Percentiles rank a stretch among this genome's conserved stretches.
Evolutionary conservation across 1,140 invertebrate genomes (phyloP).

Genomic region (Drosophila tristis): DNA sequence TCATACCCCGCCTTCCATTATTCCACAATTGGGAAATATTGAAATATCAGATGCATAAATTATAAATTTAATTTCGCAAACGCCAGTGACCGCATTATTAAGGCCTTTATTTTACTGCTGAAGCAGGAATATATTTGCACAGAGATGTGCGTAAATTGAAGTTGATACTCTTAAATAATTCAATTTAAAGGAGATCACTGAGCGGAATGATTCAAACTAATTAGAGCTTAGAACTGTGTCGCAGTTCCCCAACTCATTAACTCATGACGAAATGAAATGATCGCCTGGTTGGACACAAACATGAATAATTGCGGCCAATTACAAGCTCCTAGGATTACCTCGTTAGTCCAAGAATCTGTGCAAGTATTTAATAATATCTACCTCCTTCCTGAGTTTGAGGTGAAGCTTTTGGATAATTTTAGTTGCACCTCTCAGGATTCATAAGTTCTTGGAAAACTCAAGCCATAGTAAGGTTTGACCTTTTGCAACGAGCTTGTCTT

Average conservation of each 20-base stretch:
- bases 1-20: constrained; percentile 20
- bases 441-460: no score
- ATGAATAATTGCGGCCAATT: no score
- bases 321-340: no score
- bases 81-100: constrained; percentile 35
- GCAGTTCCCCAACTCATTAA: constrained; percentile 14
- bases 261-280: constrained; percentile 28
- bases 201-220: neutral
- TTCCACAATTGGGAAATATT: constrained; percentile 20
- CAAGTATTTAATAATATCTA: constrained; percentile 1
- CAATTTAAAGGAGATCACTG: neutral
- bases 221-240: neutral
- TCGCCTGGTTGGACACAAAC: constrained; percentile 17
- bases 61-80: constrained; percentile 65
- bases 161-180: constrained; percentile 14
- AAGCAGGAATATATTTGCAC: neutral
- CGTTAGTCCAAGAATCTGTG: neutral
- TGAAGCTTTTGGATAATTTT: no score
- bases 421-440: no score
- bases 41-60: constrained; percentile 54
- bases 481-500: no score
- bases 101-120: constrained; percentile 19
- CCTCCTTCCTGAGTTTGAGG: no score
- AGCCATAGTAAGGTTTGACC: no score
- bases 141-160: neutral